Base-by-base conservation (phyloP, 2,888 invertebrate genomes). In the Eremobia ochroleuca region DNA sequence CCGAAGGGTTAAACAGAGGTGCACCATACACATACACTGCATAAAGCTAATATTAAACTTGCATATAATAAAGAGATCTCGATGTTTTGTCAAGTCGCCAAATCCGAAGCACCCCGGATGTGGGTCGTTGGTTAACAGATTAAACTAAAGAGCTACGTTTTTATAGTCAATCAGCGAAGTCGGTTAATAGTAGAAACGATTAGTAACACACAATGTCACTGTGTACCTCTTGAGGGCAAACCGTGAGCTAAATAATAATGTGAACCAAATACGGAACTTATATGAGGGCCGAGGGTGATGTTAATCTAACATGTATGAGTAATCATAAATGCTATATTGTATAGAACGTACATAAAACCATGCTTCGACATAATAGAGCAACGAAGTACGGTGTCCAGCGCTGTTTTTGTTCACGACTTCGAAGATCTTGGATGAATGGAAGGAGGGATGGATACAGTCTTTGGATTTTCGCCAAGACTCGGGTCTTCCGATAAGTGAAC, bases 181-280 rank as follows among this genome's bases (percentile, higher is more conserved):
- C 46, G 31, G 52, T 64, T 65, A 78, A 64, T 73, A 49, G 18
- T 8, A n/a, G n/a, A 58, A 65, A 40, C 58, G 25, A 65, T 81
- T 58, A 64, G 37, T 79, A 40, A 34, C 43, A 49, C n/a, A 64
- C 40, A 61, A 34, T 70, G 71, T 52, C 11, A 40, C 4, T 13
- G 13, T 28, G 49, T 43, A 46, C 55, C 65, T 72, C 40, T 65
- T 65, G 61, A 69, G 65, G 73, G 72, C 40, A 52, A 71, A 25
- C 59, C 58, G 70, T 78, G 82, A 59, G 13, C 43, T 13, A 74
- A 78, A 83, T 74, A 68, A 52, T 64, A 64, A 79, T 67, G 28
- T 62, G 55, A 70, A 68, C 83, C 67, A 64, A 77, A 71, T 67
- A 52, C 18, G 34, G 65, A 18, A 4, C 62, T 18, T 1, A 15